Base-by-base conservation (phyloP, 2,113 vertebrate genomes). In the Eira barbara region DNA sequence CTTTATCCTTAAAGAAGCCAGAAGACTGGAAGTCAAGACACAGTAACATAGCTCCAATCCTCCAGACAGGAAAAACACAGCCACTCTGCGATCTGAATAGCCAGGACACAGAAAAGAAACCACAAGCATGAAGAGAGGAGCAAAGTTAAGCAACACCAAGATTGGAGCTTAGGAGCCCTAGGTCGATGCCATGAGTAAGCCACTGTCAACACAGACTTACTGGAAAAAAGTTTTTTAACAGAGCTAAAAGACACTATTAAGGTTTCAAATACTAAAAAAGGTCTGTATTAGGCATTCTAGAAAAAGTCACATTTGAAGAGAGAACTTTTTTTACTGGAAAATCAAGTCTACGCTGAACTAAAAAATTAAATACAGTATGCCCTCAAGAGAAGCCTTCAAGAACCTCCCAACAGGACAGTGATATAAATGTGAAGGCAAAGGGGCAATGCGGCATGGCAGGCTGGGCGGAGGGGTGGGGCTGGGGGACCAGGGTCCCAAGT, bases 51-150 rank as follows among this genome's bases (percentile, higher is more conserved):
- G 74, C 81, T 82, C 95, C 52, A 20, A 2, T 47, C 67, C 97
- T 92, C 94, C 87, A 97, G 97, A 95, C 86, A 95, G 82, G 89
- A 96, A 97, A 92, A 79, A 76, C 87, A 92, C 92, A 94, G 84
- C 79, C 27, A 0, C 93, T 3, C 1, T 18, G 88, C 78, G 45
- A 69, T 31, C 63, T 73, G 86, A 69, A 71, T 11, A 21, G 42
- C 89, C 89, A 59, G 71, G 86, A 82, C 2, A 6, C 95, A 57
- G 13, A 52, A 29, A 91, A 93, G 86, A 96, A 96, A 91, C 82
- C 97, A 74, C 92, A 85, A 14, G 65, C 45, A 42, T 23, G 47
- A 67, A 18, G 52, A 21, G 61, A 9, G 1, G 36, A 23, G 36
- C 11, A 0, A 29, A 29, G 76, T 1, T 6, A 73, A 57, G 78